Evolutionary conservation across 2,888 invertebrate species (phyloP), one percentile per base, ranked within the genome.

Genomic region (Thysanoteuthis rhombus): DNA sequence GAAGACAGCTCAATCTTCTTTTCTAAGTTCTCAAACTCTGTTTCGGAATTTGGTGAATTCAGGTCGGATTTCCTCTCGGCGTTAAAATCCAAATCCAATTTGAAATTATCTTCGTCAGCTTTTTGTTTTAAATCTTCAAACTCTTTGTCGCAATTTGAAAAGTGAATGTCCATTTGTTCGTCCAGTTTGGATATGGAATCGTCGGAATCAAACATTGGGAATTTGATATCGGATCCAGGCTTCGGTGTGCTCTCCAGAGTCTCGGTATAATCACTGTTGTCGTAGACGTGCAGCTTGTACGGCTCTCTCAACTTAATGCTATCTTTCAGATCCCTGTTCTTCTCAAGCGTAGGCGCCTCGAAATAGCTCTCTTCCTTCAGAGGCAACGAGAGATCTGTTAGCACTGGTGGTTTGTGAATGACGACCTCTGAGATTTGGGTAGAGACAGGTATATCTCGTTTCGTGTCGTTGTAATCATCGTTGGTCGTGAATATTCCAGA

Each of bases 121-220:
- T 92, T 45, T 19, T 92, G 92, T 45, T 92, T 92, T 32, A 92
- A 92, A 32, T 92, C 28, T 39, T 45, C 40, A 45, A 92, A 92
- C 32, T 92, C 92, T 22, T 42, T 42, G 45, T 92, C 92, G 8
- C 45, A 92, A 19, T 92, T 92, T 40, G 92, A 92, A 42, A 92
- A 92, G n/a, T 92, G 92, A 8, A 92, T 45, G 3, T 92, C 92
- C 92, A 92, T 92, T 45, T 92, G 38, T 6, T 92, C 92, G 36
- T 92, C 45, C 4, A 92, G 40, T 45, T 92, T 92, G 32, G 92
- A 92, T 28, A 92, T 92, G 75, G 75, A 75, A 36, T 75, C 75
- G 19, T 75, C 75, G 16, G 75, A 75, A 36, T 75, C n/a, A 36
- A 75, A 75, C 75, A 36, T 16, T 25, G 75, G 75, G 16, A 75